These are phyloP conservation scores for Chloroceryle inda DNA, from an alignment of 2,797 vertebrate species.

Conservation along the genomic window DNA sequence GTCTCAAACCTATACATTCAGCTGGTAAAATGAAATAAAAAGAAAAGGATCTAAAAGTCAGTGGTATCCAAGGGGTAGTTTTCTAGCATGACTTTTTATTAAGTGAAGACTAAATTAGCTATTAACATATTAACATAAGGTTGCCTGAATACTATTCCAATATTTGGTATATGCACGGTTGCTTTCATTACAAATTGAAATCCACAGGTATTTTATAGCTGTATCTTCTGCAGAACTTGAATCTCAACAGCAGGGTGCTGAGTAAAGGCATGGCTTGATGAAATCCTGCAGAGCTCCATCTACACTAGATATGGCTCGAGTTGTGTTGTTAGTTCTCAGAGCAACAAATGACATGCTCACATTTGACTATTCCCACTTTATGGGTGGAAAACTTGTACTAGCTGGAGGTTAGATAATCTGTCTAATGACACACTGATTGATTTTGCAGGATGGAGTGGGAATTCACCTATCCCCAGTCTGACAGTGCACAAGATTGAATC, in stretches of 20 bases:
- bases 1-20: slow-evolving; percentile 25
- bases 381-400: neutral
- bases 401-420: neutral
- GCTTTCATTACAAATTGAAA: neutral
- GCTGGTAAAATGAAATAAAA: slow-evolving; percentile 22
- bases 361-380: neutral
- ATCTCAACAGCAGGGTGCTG: neutral
- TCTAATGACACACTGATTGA: neutral
- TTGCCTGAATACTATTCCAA: neutral
- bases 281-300: neutral
- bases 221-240: neutral
- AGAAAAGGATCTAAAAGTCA: neutral
- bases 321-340: neutral
- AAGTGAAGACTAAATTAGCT: neutral
- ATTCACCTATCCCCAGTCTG: neutral
- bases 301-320: neutral
- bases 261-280: neutral
- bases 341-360: neutral
- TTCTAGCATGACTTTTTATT: slow-evolving; percentile 11
- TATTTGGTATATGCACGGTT: neutral
- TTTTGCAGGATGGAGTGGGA: neutral
- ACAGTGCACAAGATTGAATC: neutral
- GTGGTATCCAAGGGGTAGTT: neutral
- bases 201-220: neutral
- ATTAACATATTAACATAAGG: neutral